A percentile compares a stretch with the other conserved stretches of the same genome.
Evolutionary conservation across 2,888 invertebrate genomes (phyloP).

Genomic region (Diarsia brunnea): DNA sequence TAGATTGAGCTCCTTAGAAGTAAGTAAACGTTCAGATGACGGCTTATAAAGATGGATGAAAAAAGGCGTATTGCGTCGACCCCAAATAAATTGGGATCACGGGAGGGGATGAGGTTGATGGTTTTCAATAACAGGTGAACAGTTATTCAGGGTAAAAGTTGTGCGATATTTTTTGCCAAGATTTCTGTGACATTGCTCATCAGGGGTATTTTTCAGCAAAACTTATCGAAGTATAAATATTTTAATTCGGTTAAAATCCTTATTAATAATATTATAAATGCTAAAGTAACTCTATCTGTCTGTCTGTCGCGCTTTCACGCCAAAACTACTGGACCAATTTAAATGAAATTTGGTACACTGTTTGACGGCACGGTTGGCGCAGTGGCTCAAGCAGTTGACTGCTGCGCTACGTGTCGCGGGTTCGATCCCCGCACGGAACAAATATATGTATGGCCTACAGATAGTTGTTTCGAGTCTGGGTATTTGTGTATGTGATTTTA

Average conservation of each 20-base stretch:
- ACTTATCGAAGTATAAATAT: background rate
- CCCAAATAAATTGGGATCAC: conserved; percentile 50
- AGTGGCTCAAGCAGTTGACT: no score
- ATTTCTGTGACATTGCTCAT: background rate
- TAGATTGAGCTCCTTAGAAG: conserved; percentile 13
- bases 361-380: no score
- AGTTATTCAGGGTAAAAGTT: conserved; percentile 20
- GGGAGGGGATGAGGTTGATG: conserved; percentile 32
- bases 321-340: no score
- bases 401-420: no score
- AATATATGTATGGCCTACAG: no score
- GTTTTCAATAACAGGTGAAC: conserved; percentile 54
- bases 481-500: no score
- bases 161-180: background rate
- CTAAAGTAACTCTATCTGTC: no score
- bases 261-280: no score
- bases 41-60: conserved; percentile 47
- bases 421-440: no score
- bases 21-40: conserved; percentile 43
- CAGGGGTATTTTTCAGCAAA: background rate
- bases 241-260: background rate
- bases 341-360: no score
- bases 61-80: conserved; percentile 39
- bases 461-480: no score
- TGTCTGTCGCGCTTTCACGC: no score